Evolutionary conservation across 2,888 invertebrate species (phyloP), one percentile per base, ranked within the genome.

Genomic region (Arrhopalites spinosus): DNA sequence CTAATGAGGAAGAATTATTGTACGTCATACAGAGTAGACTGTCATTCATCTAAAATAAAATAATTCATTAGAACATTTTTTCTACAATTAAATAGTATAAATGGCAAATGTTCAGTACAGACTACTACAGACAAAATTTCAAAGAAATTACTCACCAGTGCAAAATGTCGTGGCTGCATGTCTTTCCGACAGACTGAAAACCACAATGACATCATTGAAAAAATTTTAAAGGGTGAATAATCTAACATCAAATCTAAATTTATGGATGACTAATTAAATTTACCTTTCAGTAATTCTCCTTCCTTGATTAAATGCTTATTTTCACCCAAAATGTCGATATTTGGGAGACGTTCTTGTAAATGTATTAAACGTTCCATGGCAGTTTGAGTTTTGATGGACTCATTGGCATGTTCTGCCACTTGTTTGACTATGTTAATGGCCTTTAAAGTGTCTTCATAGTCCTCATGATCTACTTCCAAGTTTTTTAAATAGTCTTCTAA

Each of bases 81-180:
- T 15, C 61, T 7, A 59, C 59, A 11, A 56, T 17, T 56, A 56
- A 56, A 56, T 8, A n/a, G n/a, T n/a, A 13, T n/a, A 36, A 11
- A 36, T 36, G 36, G 11, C 36, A 36, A 36, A 36, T 36, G 36
- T 3, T 36, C 11, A 56, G n/a, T 53, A 53, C 15, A 8, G 8
- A 23, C 15, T 25, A 61, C 23, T 20, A 83, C 7, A 43, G 7
- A 82, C 61, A 82, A 79, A 80, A 74, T 73, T 69, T 27, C 11
- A 7, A 8, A 27, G 17, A 64, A 64, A 29, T 17, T 27, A 13
- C 17, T 36, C 20, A 90, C 90, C 87, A 91, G 84, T 84, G 90
- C 89, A 84, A 91, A 89, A 84, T 88, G 88, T 79, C 90, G 86
- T 13, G 88, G 88, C 83, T 90, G 90, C 86, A 85, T 87, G 83